Percentiles rank a stretch among this genome's conserved stretches.
These are phyloP conservation scores for Plusia festucae DNA, from an alignment of 2,888 invertebrate genomes.

Conservation along the genomic window DNA sequence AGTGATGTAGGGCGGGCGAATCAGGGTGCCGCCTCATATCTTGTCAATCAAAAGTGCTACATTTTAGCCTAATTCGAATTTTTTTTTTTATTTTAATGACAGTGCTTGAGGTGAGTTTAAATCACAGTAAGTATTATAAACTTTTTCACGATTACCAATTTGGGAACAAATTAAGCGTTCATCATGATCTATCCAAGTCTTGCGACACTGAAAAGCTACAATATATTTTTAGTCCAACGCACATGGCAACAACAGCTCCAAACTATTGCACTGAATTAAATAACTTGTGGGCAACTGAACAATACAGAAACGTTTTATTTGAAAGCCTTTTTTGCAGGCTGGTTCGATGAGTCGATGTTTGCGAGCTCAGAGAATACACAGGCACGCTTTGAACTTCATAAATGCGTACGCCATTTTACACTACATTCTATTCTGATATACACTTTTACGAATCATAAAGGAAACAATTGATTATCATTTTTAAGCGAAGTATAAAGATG, in stretches of 20 bases:
- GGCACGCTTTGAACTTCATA: conserved; percentile 42
- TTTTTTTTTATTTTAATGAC: too few species aligned
- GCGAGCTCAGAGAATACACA: conserved; percentile 34
- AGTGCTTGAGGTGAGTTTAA: too few species aligned
- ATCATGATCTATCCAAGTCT: not conserved
- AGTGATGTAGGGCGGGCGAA: too few species aligned
- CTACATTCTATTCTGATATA: conserved; percentile 6
- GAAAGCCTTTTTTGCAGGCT: conserved; percentile 32
- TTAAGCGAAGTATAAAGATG: too few species aligned
- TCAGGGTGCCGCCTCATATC: too few species aligned
- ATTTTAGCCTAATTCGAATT: too few species aligned
- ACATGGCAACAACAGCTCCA: not conserved
- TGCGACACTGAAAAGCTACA: not conserved
- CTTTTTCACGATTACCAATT: too few species aligned
- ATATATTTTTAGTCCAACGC: not conserved
- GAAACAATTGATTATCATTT: too few species aligned
- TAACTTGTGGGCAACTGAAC: conserved; percentile 34
- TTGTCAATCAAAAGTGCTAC: too few species aligned
- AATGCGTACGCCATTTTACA: conserved; percentile 26
- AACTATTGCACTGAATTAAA: conserved; percentile 29
- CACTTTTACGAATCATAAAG: too few species aligned
- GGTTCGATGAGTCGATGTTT: conserved; percentile 37
- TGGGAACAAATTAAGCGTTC: not conserved
- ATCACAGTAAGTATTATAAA: too few species aligned
- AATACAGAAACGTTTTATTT: conserved; percentile 33